Base-by-base conservation (phyloP, 2,113 vertebrate genomes). In the Microtus pennsylvanicus region DNA sequence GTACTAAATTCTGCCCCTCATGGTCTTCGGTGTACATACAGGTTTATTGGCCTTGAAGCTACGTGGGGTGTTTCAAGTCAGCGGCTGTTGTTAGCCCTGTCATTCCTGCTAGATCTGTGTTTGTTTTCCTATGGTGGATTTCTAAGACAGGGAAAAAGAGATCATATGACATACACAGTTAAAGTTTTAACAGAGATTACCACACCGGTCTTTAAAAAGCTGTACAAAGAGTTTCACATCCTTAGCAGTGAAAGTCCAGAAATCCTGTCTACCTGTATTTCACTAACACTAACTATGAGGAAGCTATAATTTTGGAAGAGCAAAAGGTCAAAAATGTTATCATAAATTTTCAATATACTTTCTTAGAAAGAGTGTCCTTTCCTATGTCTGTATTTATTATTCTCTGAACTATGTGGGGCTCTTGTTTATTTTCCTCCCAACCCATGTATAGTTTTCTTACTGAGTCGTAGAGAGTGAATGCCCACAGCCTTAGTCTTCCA, bases 261-360 rank as follows among this genome's bases (percentile, higher is more conserved):
- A 87, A 87, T n/a, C 45, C 55, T 52, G 89, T 77, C 70, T 94
- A 38, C 42, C 45, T 33, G 45, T 76, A 88, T 86, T 26, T 94
- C 33, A 76, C 21, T 87, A 90, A 88, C 16, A 42, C 33, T 89
- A 75, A 81, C 78, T 91, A 65, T 80, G 78, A 80, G 30, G 33
- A 86, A 52, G 83, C 63, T 93, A 42, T 93, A 38, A 78, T 76
- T 94, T 95, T 93, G 38, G 47, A 87, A 58, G 95, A 86, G 67
- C 13, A 91, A 45, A 47, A 91, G 83, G 74, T 65, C 69, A 83
- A 96, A 88, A 94, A 91, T 80, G 21, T 8, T 90, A 65, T 63
- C 38, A 86, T 17, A 11, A 42, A 24, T 88, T 42, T 81, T 91
- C 72, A 88, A 74, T 55, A 63, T 45, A 65, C 63, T 19, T 85